Conservation (phyloP, 2,888 invertebrate species). For the Drosophila melanocephala region DNA sequence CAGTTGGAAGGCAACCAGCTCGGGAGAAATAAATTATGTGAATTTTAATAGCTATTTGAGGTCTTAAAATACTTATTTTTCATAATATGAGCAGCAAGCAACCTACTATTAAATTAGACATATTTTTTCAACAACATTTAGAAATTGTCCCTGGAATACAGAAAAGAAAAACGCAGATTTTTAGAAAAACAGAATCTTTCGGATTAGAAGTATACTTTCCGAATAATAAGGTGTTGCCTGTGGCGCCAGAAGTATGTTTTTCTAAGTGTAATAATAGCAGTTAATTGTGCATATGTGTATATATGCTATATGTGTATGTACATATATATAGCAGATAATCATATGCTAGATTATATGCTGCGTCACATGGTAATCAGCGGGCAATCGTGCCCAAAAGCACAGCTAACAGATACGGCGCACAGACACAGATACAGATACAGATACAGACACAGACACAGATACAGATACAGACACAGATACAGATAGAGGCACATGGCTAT, state of each 20-base stretch:
- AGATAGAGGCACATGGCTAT: not conserved
- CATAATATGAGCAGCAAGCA: not conserved
- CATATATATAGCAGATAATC: slow-evolving; percentile 50
- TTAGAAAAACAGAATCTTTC: not conserved
- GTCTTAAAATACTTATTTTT: not conserved
- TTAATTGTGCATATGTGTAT: not conserved
- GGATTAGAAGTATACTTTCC: not conserved
- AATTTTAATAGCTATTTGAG: not conserved
- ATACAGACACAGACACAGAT: slow-evolving; percentile 21
- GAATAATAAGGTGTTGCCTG: not conserved
- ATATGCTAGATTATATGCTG: slow-evolving; percentile 68
- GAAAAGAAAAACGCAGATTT: not conserved
- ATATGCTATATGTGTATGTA: slow-evolving; percentile 9
- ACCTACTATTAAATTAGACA: not conserved
- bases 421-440: slow-evolving; percentile 20
- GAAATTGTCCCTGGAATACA: not conserved
- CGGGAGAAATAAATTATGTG: not conserved
- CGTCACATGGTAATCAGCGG: slow-evolving; percentile 72
- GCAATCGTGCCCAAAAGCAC: slow-evolving; percentile 66
- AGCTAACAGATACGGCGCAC: slow-evolving; percentile 29
- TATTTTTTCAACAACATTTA: not conserved
- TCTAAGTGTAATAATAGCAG: slow-evolving; percentile 20
- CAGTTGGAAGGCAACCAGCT: not conserved
- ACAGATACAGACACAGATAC: slow-evolving; percentile 29
- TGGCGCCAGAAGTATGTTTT: not conserved